Evolutionary conservation across 1,140 invertebrate species (phyloP).

Genomic region (Magallana gigas): DNA sequence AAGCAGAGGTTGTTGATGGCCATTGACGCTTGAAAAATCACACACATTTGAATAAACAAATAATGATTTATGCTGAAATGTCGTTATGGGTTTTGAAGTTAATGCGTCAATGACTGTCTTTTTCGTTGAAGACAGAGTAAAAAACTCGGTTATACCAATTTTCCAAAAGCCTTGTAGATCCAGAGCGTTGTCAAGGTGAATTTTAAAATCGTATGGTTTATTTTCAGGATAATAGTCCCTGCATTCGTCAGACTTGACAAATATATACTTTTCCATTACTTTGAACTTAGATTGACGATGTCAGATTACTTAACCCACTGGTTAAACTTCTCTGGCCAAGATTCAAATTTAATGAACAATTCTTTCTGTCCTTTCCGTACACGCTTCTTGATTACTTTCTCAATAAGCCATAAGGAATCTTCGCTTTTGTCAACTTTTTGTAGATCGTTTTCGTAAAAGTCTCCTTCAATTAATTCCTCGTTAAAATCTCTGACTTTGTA

Average conservation of each 20-base stretch:
- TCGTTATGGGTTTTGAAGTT: neutral
- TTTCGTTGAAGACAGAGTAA: neutral
- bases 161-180: conserved; percentile 22
- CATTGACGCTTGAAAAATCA: neutral
- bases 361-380: neutral
- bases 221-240: too few relatives aligned
- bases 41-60: conserved; percentile 4
- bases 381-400: conserved; percentile 43
- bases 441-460: conserved; percentile 42
- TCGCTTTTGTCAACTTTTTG: conserved; percentile 39
- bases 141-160: conserved; percentile 34
- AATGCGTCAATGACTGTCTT: neutral
- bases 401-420: conserved; percentile 34
- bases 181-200: neutral
- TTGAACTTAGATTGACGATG: neutral
- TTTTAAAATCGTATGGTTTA: too few relatives aligned
- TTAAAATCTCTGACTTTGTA: conserved; percentile 47
- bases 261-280: conserved; percentile 31
- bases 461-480: conserved; percentile 35
- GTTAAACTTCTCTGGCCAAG: conserved; percentile 20
- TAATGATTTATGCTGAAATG: conserved; percentile 1
- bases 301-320: conserved; percentile 23
- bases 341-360: conserved; percentile 3
- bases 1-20: neutral
- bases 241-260: neutral